Base-by-base conservation (phyloP, 1,140 invertebrate genomes). In the Penaeus indicus region DNA sequence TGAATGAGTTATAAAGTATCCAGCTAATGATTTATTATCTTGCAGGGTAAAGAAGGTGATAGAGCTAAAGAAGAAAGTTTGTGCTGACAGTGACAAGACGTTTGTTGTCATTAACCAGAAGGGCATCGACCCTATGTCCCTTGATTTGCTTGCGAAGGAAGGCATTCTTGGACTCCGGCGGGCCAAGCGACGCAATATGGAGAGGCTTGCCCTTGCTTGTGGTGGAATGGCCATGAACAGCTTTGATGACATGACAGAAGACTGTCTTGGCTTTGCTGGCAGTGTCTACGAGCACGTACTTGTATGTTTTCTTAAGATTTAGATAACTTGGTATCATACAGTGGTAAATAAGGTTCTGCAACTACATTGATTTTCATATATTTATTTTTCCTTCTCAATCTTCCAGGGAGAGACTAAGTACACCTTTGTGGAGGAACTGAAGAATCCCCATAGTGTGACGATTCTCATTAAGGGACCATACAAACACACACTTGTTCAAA, bases 81-180 rank as follows among this genome's bases (percentile, higher is more conserved):
- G 98, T 92, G 95, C 96, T 91, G 97, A 95, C 47, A 97, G 95
- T 22, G 94, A 97, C 91, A 98, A 98, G 92, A 94, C 93, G 4
- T 99, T 99, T 93, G 98, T 99, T 19, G 94, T 99, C 2, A 98
- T 99, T 92, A 99, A 99, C 93, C 99, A 99, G 93, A 99, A 99
- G 93, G 94, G 99, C 79, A 99, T 99, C 92, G 99, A 99, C 93
- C 99, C 99, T 21, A 95, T 98, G 92, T 99, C 98, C 21, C 93
- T 99, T 83, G 99, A 99, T 92, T 95, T 98, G 93, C 93, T 99
- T 63, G 98, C 99, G 8, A 98, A 98, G 92, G 98, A 99, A 94
- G 98, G 96, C 79, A 99, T 99, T 91, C 94, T 99, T 80, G 99
- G 95, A 22, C 94, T 99, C 38, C 95, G 99, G 91, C 94, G 99